Evolutionary conservation across 2,888 invertebrate species (phyloP).

Genomic region (Hyalella azteca): DNA sequence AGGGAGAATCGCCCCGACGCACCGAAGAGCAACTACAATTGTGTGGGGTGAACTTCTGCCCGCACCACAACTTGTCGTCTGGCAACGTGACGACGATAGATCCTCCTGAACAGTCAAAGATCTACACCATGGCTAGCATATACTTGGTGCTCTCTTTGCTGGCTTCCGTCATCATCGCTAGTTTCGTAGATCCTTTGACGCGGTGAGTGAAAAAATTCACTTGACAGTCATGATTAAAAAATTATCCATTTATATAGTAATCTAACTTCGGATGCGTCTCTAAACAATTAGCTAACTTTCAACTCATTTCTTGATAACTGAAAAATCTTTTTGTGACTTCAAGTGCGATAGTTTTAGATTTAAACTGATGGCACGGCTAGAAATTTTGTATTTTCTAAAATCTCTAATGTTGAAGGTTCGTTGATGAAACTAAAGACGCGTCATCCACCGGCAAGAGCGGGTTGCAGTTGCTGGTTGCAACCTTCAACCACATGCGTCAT

Average conservation of each 20-base stretch:
- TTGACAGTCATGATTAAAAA: too few relatives aligned
- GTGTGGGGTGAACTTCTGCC: conserved; percentile 71
- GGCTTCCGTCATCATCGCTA: conserved; percentile 83
- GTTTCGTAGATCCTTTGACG: conserved; percentile 88
- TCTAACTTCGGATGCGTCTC: too few relatives aligned
- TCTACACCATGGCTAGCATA: conserved; percentile 86
- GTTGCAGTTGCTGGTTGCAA: conserved; percentile 82
- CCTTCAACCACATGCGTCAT: conserved; percentile 87
- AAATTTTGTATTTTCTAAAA: too few relatives aligned
- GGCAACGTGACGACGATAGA: conserved; percentile 66
- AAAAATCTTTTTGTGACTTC: too few relatives aligned
- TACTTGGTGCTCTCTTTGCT: conserved; percentile 85
- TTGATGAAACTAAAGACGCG: conserved; percentile 43
- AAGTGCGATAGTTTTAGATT: too few relatives aligned
- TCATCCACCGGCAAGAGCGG: conserved; percentile 66
- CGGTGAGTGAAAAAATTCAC: conserved; percentile 70
- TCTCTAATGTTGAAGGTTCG: conserved; percentile 51
- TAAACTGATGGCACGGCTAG: too few relatives aligned
- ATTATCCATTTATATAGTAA: too few relatives aligned
- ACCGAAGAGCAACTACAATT: conserved; percentile 47
- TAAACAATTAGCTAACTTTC: conserved; percentile 66
- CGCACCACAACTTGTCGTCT: conserved; percentile 60
- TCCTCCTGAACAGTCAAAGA: conserved; percentile 76
- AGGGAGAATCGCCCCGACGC: conserved; percentile 70
- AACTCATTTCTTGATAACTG: too few relatives aligned